Conservation (phyloP, 2,797 vertebrate species). For the Sebastes alutus region DNA sequence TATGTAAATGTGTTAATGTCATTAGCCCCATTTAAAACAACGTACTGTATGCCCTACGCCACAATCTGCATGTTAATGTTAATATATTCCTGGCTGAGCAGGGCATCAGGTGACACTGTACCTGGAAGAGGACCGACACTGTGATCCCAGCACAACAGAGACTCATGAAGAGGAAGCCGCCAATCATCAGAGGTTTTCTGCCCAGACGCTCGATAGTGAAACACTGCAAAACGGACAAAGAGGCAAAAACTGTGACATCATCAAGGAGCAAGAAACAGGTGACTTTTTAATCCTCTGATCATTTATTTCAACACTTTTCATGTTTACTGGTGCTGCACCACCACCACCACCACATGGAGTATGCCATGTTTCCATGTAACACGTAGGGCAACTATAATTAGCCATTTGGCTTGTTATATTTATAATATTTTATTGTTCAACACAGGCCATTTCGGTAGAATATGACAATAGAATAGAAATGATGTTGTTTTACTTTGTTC, state of each 20-base stretch:
- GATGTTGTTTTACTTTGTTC: rapidly evolving
- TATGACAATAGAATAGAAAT: too few relatives aligned
- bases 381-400: neutral
- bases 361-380: neutral
- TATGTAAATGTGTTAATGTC: neutral
- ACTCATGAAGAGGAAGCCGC: slow-evolving; percentile 90
- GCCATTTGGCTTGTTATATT: rapidly evolving
- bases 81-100: slow-evolving; percentile 12
- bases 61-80: neutral
- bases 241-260: neutral
- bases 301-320: neutral
- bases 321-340: neutral
- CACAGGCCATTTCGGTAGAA: rapidly evolving
- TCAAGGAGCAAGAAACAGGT: neutral
- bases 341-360: neutral
- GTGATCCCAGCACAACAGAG: slow-evolving; percentile 90
- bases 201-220: slow-evolving; percentile 90
- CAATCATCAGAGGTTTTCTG: slow-evolving; percentile 87
- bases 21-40: neutral
- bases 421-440: too few relatives aligned
- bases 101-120: slow-evolving; percentile 50
- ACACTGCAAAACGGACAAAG: slow-evolving; percentile 76
- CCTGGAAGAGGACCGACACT: slow-evolving; percentile 86
- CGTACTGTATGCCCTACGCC: neutral
- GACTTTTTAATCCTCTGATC: neutral